Evolutionary conservation across 2,113 vertebrate genomes (phyloP), one percentile per base, ranked within the genome.

Genomic region (Ciconia stormi): DNA sequence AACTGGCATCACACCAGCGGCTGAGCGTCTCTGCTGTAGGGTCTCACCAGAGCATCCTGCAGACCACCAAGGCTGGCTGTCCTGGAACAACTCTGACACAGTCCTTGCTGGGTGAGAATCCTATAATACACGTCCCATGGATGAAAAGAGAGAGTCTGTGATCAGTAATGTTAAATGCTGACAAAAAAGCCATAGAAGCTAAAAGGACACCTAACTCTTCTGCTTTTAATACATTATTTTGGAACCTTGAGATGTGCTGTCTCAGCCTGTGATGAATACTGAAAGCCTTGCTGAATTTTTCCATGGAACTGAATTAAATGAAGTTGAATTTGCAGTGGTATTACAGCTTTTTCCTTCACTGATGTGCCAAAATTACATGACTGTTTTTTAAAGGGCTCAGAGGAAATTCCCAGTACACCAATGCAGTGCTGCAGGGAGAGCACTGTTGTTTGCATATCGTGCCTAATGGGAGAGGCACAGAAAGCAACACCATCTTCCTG

Each of bases 191-290:
- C 30, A 27, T 6, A 61, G 69, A 91, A 91, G 89, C 30, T 32
- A 65, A 91, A 94, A 42, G 44, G 16, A 81, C 93, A 74, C 34
- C 16, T 87, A 83, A 81, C 40, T 72, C 17, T 82, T 84, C 72
- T 82, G 49, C 36, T 94, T 93, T 95, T 72, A 94, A 93, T 91
- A 73, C 50, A 91, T 95, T 89, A 87, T 97, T 92, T 91, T 89
- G 32, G 38, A 94, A 74, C 30, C 8, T 69, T 89, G 49, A 92
- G 72, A 82, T 59, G 52, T 56, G 52, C 58, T 81, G 29, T 56
- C 40, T 84, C 82, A 89, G 77, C 47, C 80, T 74, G 27, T 17
- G n/a, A 87, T 5, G n/a, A 84, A 52, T 93, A 47, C 44, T 74
- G 86, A 94, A 92, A 82, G 4, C 26, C 58, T 82, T 53, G 40